These are phyloP conservation scores for Carpatolechia fugitivella DNA, from an alignment of 2,888 invertebrate species.

Conservation along the genomic window DNA sequence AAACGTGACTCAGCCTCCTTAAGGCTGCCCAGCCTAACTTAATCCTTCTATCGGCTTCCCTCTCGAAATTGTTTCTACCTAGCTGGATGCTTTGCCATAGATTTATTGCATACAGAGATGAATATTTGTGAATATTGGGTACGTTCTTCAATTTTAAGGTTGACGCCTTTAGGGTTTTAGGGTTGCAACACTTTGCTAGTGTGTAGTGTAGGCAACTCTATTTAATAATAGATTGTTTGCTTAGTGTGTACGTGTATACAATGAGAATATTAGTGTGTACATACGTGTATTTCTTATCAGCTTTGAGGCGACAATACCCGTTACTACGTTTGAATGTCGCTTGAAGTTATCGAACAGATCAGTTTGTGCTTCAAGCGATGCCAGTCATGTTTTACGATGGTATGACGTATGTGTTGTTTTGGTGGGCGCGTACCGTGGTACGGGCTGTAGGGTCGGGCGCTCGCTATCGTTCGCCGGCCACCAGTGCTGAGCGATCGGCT, in stretches of 20 bases:
- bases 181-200: background rate
- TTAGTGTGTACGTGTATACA: conserved; percentile 31
- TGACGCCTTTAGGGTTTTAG: background rate
- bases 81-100: too few relatives aligned
- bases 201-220: conserved; percentile 5
- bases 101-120: too few relatives aligned
- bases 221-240: conserved; percentile 15
- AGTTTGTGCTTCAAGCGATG: conserved; percentile 26
- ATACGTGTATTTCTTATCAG: conserved; percentile 54
- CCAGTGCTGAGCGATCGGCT: conserved; percentile 70
- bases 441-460: conserved; percentile 62
- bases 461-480: conserved; percentile 73
- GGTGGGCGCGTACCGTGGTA: conserved; percentile 54
- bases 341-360: conserved; percentile 14
- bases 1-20: too few relatives aligned
- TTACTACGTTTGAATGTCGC: conserved; percentile 35
- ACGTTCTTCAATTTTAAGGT: too few relatives aligned
- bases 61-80: too few relatives aligned
- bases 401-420: conserved; percentile 36
- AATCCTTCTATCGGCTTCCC: too few relatives aligned
- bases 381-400: conserved; percentile 29
- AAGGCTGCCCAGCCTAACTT: too few relatives aligned
- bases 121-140: too few relatives aligned
- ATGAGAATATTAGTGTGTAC: conserved; percentile 27
- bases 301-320: conserved; percentile 42